Base-by-base conservation (phyloP, 2,113 vertebrate species). In the Myrmecophaga tridactyla region DNA sequence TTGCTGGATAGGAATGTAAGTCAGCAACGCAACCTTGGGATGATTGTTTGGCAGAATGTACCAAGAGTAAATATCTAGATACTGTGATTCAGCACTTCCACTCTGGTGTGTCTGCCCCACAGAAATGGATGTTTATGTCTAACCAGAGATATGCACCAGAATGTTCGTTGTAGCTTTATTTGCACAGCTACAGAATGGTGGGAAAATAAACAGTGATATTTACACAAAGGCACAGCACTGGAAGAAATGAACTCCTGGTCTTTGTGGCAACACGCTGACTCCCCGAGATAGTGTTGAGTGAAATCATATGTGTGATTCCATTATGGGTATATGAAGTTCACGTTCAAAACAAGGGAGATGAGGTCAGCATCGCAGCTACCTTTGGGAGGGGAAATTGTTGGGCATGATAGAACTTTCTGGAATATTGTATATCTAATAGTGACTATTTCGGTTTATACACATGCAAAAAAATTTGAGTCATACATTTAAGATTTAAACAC, bases 11-110 rank as follows among this genome's bases (percentile, higher is more conserved):
- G 86, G 73, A 4, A 2, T 2, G 17, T 20, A 18, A 2, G 7
- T 2, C 2, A 34, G 72, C 27, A 10, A 34, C 14, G 18, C 18
- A 51, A 12, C 70, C 60, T 75, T 12, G 25, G 58, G 27, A 27
- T 7, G 9, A 43, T 17, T 0, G 20, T 29, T 21, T 20, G 27
- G 48, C 41, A 9, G 29, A 1, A 7, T 41, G 14, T 77, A 3
- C 39, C 23, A 2, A 18, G 1, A 20, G 2, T 6, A 51, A 12
- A 6, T 3, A 1, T 0, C 0, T 10, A 3, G 1, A 0, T 13
- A 0, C 67, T 69, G 13, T 27, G 25, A 46, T 9, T 23, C 41
- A 2, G 14, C 41, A 21, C 11, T 25, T 41, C 43, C 1, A 0
- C 17, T 21, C 48, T 21, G 6, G n/a, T 58, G 51, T 6, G 3